Percentiles rank a stretch among this genome's conserved stretches.
Conservation (phyloP, 1,140 invertebrate species). For the Caenorhabditis inopinata region DNA sequence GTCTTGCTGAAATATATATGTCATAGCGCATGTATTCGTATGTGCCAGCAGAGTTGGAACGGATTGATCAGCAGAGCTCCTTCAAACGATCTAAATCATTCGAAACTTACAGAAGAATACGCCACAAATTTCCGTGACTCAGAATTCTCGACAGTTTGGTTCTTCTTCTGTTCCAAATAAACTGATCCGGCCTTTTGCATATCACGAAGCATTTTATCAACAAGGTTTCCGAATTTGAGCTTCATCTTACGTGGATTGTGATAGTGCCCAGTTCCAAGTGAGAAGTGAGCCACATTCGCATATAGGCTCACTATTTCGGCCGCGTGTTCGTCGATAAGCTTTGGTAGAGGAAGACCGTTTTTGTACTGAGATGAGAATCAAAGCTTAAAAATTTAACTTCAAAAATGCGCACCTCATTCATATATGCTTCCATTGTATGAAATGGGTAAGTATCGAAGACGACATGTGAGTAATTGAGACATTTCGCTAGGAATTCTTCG, state of each 20-base stretch:
- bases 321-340: background rate
- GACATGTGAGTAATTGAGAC: background rate
- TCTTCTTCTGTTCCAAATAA: too few species aligned
- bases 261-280: background rate
- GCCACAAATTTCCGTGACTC: too few species aligned
- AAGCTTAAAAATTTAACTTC: background rate
- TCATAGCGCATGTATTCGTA: too few species aligned
- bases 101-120: too few species aligned
- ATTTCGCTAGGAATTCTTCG: background rate
- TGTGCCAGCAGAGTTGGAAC: too few species aligned
- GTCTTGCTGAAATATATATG: background rate
- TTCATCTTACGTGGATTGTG: background rate
- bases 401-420: background rate
- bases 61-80: too few species aligned
- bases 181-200: background rate
- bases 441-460: background rate
- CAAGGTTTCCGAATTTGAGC: background rate
- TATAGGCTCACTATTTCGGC: background rate
- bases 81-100: too few species aligned
- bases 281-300: background rate
- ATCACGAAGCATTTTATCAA: background rate
- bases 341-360: background rate
- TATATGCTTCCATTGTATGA: background rate
- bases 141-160: too few species aligned
- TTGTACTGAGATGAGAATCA: background rate